Evolutionary conservation across 2,888 invertebrate genomes (phyloP).

Genomic region (Rapana venosa): DNA sequence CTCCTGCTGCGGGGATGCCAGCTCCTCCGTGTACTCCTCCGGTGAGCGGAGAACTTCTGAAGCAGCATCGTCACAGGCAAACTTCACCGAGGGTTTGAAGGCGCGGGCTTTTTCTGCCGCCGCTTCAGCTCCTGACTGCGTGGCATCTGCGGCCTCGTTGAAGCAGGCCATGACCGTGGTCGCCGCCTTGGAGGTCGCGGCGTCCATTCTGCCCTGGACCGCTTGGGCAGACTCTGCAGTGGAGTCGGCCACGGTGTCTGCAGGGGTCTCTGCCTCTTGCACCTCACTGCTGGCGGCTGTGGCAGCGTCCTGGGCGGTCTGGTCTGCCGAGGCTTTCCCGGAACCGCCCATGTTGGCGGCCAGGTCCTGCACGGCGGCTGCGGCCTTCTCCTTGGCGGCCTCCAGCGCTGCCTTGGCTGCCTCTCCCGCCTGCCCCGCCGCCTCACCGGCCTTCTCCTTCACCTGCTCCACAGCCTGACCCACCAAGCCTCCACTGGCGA

Average conservation of each 20-base stretch:
- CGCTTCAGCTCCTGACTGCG: background rate
- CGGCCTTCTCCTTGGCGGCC: background rate
- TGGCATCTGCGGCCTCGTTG: background rate
- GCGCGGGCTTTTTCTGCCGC: background rate
- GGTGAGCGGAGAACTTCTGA: background rate
- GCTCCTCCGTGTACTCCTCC: background rate
- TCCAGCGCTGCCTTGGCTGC: background rate
- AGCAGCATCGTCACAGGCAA: background rate
- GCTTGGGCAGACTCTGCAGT: background rate
- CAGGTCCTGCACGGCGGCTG: background rate
- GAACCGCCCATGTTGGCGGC: background rate
- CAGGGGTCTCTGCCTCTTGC: background rate
- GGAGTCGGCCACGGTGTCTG: background rate
- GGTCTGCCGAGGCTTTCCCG: background rate
- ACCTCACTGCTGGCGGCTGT: background rate
- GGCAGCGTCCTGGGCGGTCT: background rate
- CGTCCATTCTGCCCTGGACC: slow-evolving; percentile 3
- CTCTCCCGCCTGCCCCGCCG: background rate
- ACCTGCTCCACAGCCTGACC: background rate
- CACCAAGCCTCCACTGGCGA: too few species aligned
- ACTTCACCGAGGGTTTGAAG: background rate
- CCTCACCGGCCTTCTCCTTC: background rate
- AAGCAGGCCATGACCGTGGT: background rate
- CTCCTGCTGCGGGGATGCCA: background rate
- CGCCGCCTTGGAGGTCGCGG: background rate